Evolutionary conservation across 2,113 vertebrate species (phyloP).

Genomic region (Chloropsis hardwickii): DNA sequence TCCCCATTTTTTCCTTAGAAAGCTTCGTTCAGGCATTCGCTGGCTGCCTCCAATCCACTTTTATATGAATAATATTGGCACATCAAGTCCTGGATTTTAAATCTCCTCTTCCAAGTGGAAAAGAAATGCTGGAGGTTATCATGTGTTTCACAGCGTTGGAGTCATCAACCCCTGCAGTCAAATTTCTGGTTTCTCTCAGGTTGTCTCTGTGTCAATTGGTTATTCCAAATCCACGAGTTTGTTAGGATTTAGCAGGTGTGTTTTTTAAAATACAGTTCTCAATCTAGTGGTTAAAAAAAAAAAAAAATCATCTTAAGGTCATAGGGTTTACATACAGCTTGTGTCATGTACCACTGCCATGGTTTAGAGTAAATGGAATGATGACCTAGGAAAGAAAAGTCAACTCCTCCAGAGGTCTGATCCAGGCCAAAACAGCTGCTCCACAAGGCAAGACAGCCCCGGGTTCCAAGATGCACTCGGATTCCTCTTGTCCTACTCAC

Average conservation of each 20-base stretch:
- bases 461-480: background rate
- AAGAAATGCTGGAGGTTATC: background rate
- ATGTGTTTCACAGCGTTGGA: background rate
- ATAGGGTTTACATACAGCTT: background rate
- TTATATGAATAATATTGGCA: background rate
- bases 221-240: background rate
- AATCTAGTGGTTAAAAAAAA: slow-evolving; percentile 74
- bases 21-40: background rate
- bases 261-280: slow-evolving; percentile 14
- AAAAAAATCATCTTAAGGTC: slow-evolving; percentile 8
- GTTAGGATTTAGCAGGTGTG: background rate
- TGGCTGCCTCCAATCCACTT: background rate
- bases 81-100: background rate
- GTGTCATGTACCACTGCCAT: slow-evolving; percentile 47
- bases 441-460: background rate
- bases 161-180: background rate
- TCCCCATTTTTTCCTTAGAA: background rate
- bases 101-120: background rate
- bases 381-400: slow-evolving; percentile 32
- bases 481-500: background rate
- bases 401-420: slow-evolving; percentile 20
- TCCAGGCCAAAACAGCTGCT: background rate
- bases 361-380: slow-evolving; percentile 61
- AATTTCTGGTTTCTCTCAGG: background rate
- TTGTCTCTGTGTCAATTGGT: background rate